Evolutionary conservation across 2,888 invertebrate species (phyloP), one percentile per base, ranked within the genome.

Genomic region (Trissoscelio sp.): DNA sequence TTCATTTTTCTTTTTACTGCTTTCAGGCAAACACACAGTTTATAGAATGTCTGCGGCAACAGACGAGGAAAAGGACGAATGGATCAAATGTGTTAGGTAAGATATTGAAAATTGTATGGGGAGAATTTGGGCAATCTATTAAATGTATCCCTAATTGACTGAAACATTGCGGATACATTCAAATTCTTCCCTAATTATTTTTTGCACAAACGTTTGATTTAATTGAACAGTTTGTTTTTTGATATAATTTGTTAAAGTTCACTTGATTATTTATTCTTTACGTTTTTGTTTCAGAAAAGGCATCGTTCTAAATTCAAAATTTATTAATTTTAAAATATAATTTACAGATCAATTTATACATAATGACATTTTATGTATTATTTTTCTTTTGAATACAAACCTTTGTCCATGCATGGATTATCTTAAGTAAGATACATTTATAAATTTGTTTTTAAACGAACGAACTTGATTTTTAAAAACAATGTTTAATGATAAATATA

Each of bases 41-140:
- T 96, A 95, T 92, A 95, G 99, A 91, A 99, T 99, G 98, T 98
- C 98, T 20, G 99, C 99, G 11, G 95, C 97, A 55, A 97, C 97
- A 55, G 95, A 95, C 82, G 99, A 98, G 88, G 99, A 99, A 92
- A 96, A 98, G 90, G 97, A 97, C 88, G 97, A 97, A 89, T 99
- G 99, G 99, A 98, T 99, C 88, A 96, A 96, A 91, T 96, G 98
- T 89, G 94, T 98, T 79, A 89, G 92, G 93, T 93, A 88, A 88
- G 89, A 28, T 28, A 5, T 28, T 44, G 9, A 44, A 44, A 9
- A 39, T 39, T 7, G 3, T 28, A 6, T 28, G 28, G 6, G 6
- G 3, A 28, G 6, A 28, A n/a, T n/a, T n/a, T n/a, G n/a, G n/a
- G 28, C n/a, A n/a, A n/a, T n/a, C n/a, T n/a, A n/a, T n/a, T n/a